Evolutionary conservation across 2,888 invertebrate species (phyloP).

Genomic region (Miltochrista miniata): DNA sequence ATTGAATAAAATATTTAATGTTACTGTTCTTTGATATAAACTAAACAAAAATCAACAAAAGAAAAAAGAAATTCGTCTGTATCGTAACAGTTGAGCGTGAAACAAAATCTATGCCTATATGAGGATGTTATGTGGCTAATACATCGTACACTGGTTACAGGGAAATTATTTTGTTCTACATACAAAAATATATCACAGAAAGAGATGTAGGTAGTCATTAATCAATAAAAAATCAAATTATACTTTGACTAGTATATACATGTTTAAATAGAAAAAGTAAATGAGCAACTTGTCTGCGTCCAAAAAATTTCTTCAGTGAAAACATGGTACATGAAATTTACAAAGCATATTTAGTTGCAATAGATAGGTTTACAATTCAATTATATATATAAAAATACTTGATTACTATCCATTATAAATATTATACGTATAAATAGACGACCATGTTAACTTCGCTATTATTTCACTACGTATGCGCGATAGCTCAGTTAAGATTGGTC

Average conservation of each 20-base stretch:
- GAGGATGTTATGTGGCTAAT: constrained; percentile 76
- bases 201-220: constrained; percentile 55
- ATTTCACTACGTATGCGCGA: constrained; percentile 1
- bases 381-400: constrained; percentile 46
- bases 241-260: constrained; percentile 73
- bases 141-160: constrained; percentile 49
- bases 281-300: constrained; percentile 43
- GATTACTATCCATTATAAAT: constrained; percentile 40
- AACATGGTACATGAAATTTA: constrained; percentile 19
- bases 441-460: constrained; percentile 21
- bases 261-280: constrained; percentile 45
- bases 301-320: constrained; percentile 17
- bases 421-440: constrained; percentile 38
- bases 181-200: constrained; percentile 74
- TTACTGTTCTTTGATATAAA: constrained; percentile 28
- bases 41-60: constrained; percentile 35
- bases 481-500: constrained; percentile 17
- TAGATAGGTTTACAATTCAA: constrained; percentile 30
- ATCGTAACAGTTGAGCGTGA: constrained; percentile 46
- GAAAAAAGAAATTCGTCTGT: constrained; percentile 36
- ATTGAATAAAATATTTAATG: constrained; percentile 24
- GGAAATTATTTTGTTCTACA: constrained; percentile 67
- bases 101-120: constrained; percentile 42
- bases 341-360: constrained; percentile 15
- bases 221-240: constrained; percentile 62